phyloP scores from a whole-genome alignment of 2,113 vertebrate species.

The Xenopus laevis region DNA sequence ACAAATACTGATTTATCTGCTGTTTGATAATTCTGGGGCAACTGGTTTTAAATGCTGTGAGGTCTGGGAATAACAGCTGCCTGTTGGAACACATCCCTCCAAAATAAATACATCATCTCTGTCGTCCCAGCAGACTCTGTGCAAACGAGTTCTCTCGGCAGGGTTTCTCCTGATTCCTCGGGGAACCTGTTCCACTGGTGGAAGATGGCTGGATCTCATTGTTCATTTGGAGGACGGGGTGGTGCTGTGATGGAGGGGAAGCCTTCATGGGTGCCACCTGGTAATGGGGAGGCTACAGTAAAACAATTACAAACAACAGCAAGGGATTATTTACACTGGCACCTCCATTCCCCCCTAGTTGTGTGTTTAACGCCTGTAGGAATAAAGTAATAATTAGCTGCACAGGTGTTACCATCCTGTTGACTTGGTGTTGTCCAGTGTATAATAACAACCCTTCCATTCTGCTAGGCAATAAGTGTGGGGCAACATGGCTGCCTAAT shows the following conservation, averaged over 20 bases:
- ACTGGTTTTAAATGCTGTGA: conserved; percentile 10
- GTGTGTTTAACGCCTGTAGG: background rate
- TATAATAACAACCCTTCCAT: too few relatives aligned
- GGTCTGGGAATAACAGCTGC: conserved; percentile 20
- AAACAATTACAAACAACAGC: background rate
- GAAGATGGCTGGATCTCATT: conserved; percentile 16
- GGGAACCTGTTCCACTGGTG: conserved; percentile 24
- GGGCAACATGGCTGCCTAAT: too few relatives aligned
- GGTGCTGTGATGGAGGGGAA: background rate
- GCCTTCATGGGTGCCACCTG: background rate
- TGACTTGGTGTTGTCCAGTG: too few relatives aligned
- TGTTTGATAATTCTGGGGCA: conserved; percentile 12
- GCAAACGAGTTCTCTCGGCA: conserved; percentile 17
- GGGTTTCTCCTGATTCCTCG: conserved; percentile 9
- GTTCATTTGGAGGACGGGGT: background rate
- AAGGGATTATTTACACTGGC: background rate
- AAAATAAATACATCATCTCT: conserved; percentile 29
- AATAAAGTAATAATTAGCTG: background rate
- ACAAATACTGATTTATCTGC: conserved; percentile 15
- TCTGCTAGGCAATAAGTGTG: too few relatives aligned
- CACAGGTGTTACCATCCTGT: background rate
- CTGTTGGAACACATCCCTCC: conserved; percentile 30
- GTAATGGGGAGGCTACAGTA: background rate
- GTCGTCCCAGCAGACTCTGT: conserved; percentile 5
- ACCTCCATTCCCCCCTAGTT: background rate